Conservation (phyloP, 37 sponge, comb jelly and placozoan species). For the Chondrilla cf. caribensis region DNA sequence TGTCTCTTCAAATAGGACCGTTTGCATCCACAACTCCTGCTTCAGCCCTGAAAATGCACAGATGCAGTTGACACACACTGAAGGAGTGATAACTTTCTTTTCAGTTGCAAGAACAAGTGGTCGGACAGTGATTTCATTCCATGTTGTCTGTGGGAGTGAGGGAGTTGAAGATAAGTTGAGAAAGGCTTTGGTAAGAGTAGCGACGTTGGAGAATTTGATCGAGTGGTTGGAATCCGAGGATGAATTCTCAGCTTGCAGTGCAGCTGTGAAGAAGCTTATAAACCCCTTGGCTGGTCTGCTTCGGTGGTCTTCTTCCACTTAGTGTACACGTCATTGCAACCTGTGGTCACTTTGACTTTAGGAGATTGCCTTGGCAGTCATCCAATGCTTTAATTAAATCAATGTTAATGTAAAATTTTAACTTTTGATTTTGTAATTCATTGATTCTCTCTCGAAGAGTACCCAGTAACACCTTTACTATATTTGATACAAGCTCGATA, state of each 20-base stretch:
- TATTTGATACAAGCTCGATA: too few species aligned
- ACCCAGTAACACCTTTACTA: too few species aligned
- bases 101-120: constrained; percentile 45
- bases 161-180: constrained; percentile 35
- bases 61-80: constrained; percentile 35
- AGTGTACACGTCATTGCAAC: too few species aligned
- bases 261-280: neutral
- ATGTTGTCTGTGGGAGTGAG: constrained; percentile 35
- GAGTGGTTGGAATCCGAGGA: neutral
- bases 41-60: constrained; percentile 83
- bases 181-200: neutral
- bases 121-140: constrained; percentile 52
- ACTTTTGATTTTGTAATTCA: too few species aligned
- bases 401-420: neutral
- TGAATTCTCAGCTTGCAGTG: neutral
- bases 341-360: too few species aligned
- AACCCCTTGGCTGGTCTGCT: neutral
- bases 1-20: too few species aligned
- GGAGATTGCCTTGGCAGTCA: too few species aligned
- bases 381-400: neutral
- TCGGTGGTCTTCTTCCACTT: too few species aligned
- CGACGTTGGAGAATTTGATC: neutral
- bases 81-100: constrained; percentile 46
- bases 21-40: constrained; percentile 66
- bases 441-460: too few species aligned